phyloP scores from a whole-genome alignment of 2,797 vertebrate genomes.

The Coregonus ussuriensis region DNA sequence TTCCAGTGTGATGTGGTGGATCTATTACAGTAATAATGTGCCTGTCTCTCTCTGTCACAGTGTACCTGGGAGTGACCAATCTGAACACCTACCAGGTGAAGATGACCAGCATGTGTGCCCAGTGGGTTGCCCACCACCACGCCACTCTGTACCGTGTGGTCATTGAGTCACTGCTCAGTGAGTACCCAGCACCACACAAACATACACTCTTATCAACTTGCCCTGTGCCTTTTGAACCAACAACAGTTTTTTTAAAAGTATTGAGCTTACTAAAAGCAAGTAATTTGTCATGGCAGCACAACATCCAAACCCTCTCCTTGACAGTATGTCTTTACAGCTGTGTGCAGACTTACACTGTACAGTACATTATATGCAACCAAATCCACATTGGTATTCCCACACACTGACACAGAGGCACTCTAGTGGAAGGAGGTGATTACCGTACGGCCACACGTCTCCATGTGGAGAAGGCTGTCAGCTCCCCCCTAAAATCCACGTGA shows the following conservation, averaged over 20 bases:
- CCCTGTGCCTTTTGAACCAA: not conserved
- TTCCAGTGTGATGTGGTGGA: not conserved
- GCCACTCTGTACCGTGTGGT: conserved; percentile 82
- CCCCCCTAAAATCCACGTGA: not conserved
- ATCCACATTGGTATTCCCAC: not conserved
- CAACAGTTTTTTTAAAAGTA: too few species aligned
- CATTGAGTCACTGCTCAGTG: conserved; percentile 83
- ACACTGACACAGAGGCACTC: not conserved
- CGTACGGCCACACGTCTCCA: not conserved
- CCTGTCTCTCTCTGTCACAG: conserved; percentile 58
- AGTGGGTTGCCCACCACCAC: conserved; percentile 87
- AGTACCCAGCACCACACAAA: conserved; percentile 54
- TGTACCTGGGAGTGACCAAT: conserved; percentile 83
- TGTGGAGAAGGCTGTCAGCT: not conserved
- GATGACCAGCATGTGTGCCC: conserved; percentile 83
- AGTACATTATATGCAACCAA: not conserved
- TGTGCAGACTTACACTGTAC: too few species aligned
- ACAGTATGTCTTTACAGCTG: not conserved
- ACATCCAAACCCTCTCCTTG: not conserved
- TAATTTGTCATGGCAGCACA: too few species aligned
- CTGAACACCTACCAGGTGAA: conserved; percentile 81
- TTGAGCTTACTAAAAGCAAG: too few species aligned
- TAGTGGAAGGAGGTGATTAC: not conserved
- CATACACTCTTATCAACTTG: not conserved
- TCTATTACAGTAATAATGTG: not conserved